Percentiles rank a stretch among this genome's conserved stretches.
Evolutionary conservation across 2,797 vertebrate genomes (phyloP).

Genomic region (Glossophaga mutica): DNA sequence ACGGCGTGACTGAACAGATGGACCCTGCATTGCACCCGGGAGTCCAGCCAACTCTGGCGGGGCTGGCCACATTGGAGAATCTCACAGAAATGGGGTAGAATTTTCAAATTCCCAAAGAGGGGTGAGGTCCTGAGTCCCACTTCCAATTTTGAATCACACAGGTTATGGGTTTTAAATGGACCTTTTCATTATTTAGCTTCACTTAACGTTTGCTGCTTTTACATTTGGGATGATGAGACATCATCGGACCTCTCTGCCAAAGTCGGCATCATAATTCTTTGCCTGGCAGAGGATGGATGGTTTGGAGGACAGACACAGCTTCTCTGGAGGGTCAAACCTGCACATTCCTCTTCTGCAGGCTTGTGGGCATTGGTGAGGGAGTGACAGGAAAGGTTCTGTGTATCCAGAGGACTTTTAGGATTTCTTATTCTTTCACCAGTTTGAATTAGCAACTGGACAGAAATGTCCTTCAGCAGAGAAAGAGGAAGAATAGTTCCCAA

Average conservation of each 20-base stretch:
- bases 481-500: background rate
- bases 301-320: conserved; percentile 48
- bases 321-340: background rate
- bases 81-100: background rate
- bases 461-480: background rate
- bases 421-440: background rate
- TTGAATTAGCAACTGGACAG: background rate
- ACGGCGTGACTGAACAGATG: conserved; percentile 58
- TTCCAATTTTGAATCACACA: background rate
- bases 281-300: conserved; percentile 66
- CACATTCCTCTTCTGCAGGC: conserved; percentile 1
- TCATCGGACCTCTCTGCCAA: conserved; percentile 75
- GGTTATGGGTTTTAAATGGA: conserved; percentile 44
- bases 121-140: background rate
- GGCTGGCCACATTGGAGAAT: background rate
- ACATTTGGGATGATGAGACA: conserved; percentile 65
- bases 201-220: conserved; percentile 37
- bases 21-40: background rate
- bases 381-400: background rate
- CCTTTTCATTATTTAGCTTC: conserved; percentile 60
- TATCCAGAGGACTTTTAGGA: background rate
- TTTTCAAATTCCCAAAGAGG: conserved; percentile 7
- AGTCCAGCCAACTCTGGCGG: conserved; percentile 46
- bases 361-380: background rate
- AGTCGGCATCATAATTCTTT: conserved; percentile 65